phyloP scores from a whole-genome alignment of 2,888 invertebrate species.

The Hermaeophaga mercurialis region DNA sequence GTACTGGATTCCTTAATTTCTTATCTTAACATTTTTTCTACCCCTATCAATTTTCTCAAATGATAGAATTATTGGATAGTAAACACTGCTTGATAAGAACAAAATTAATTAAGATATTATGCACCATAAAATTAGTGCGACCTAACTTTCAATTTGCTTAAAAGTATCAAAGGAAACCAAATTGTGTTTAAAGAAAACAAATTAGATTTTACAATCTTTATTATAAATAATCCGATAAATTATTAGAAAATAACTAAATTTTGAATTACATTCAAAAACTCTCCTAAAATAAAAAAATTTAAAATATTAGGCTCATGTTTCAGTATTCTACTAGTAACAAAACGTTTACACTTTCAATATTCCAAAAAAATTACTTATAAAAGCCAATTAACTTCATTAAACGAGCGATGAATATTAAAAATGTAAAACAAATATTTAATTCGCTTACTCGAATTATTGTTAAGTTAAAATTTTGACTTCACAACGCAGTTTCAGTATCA shows the following conservation, averaged over 20 bases:
- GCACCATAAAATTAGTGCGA: too few species aligned
- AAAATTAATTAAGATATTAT: too few species aligned
- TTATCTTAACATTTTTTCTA: too few species aligned
- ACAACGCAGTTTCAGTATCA: neutral
- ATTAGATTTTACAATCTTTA: constrained; percentile 5
- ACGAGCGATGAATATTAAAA: neutral
- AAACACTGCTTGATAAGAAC: too few species aligned
- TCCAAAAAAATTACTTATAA: neutral
- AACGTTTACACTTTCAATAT: constrained; percentile 1
- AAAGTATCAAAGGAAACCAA: too few species aligned
- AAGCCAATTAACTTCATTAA: neutral
- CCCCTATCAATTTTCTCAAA: too few species aligned
- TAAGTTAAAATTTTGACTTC: neutral
- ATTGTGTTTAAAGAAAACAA: constrained; percentile 2
- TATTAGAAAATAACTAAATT: constrained; percentile 8
- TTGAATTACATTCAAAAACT: constrained; percentile 5
- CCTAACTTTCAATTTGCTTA: too few species aligned
- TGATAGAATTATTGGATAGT: too few species aligned
- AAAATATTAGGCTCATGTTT: constrained; percentile 7
- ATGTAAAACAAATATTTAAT: neutral
- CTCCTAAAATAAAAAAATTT: neutral
- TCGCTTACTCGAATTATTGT: neutral
- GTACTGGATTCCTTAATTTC: too few species aligned
- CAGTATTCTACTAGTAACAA: constrained; percentile 1
- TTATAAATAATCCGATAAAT: constrained; percentile 9